Percentiles rank a stretch among this genome's conserved stretches.
Conservation (phyloP, 1,140 invertebrate genomes). For the Drosophila lowei region DNA sequence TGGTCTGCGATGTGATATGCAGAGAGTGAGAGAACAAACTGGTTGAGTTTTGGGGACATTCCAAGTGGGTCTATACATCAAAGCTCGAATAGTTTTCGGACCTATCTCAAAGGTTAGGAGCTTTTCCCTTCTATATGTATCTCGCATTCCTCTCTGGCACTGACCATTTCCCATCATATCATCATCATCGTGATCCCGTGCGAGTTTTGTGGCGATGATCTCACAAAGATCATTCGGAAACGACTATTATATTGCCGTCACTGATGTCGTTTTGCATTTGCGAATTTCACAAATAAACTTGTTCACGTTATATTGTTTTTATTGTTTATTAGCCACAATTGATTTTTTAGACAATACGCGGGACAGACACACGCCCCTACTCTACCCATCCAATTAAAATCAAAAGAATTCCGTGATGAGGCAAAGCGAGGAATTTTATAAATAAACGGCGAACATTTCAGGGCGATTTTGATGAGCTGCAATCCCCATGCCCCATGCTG, state of each 20-base stretch:
- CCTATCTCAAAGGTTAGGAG: too few relatives aligned
- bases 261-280: conserved; percentile 39
- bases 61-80: conserved; percentile 28
- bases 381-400: conserved; percentile 13
- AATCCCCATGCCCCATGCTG: conserved; percentile 20
- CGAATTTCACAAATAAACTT: conserved; percentile 54
- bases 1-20: neutral
- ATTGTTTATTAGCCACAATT: conserved; percentile 56
- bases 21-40: conserved; percentile 3
- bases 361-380: neutral
- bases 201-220: conserved; percentile 60
- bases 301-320: conserved; percentile 54
- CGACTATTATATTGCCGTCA: conserved; percentile 13
- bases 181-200: neutral
- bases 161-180: neutral
- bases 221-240: conserved; percentile 63
- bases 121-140: too few relatives aligned
- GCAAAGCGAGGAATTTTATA: conserved; percentile 35
- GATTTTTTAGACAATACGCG: conserved; percentile 34
- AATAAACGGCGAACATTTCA: conserved; percentile 40
- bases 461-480: conserved; percentile 56
- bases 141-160: neutral
- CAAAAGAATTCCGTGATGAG: conserved; percentile 43
- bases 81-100: conserved; percentile 18
- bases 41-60: neutral